phyloP scores from a whole-genome alignment of 2,797 vertebrate genomes.

The Eidolon dupreanum region DNA sequence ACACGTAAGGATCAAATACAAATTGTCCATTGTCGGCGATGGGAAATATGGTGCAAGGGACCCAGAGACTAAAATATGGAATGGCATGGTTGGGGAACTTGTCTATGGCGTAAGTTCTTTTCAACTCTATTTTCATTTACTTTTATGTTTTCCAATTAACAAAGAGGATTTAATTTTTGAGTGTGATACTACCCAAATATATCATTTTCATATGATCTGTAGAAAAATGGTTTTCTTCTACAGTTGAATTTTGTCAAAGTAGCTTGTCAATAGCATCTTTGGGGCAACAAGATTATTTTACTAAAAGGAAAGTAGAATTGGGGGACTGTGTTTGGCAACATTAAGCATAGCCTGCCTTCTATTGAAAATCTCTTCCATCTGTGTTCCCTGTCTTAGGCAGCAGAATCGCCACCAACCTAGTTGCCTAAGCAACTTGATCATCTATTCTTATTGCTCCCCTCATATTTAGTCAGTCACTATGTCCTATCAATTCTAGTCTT shows the following conservation, averaged over 20 bases:
- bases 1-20: conserved; percentile 99
- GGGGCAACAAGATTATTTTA: conserved; percentile 28
- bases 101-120: conserved; percentile 99
- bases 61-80: conserved; percentile 99
- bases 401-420: conserved; percentile 26
- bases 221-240: neutral
- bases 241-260: conserved; percentile 15
- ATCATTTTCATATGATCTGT: neutral
- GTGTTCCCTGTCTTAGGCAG: neutral
- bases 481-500: neutral
- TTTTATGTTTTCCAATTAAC: conserved; percentile 65
- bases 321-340: conserved; percentile 10
- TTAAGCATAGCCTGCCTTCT: conserved; percentile 40
- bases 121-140: conserved; percentile 67
- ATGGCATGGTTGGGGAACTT: conserved; percentile 99
- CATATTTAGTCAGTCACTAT: neutral
- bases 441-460: neutral
- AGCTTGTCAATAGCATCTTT: conserved; percentile 15
- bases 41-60: conserved; percentile 99
- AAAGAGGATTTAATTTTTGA: conserved; percentile 21
- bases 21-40: conserved; percentile 99
- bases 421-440: neutral
- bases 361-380: conserved; percentile 38
- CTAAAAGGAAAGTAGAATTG: conserved; percentile 47
- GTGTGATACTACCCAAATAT: neutral